Conservation (phyloP, 2,888 invertebrate species). For the Onchidella celtica region DNA sequence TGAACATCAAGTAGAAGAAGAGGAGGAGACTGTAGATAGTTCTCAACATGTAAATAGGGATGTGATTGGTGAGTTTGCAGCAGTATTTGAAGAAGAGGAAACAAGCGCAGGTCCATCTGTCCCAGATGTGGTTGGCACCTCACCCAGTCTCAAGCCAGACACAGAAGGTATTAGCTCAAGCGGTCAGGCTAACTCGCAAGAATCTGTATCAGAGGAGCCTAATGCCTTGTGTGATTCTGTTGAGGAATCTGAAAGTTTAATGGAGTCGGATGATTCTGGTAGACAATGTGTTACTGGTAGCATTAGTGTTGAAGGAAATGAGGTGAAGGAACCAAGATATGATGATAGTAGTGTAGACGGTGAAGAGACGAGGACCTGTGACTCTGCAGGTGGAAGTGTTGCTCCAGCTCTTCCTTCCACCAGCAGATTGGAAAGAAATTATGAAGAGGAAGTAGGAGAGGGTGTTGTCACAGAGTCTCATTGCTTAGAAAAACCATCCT, state of each 20-base stretch:
- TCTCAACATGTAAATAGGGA: conserved; percentile 47
- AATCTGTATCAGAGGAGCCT: conserved; percentile 13
- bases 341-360: conserved; percentile 13
- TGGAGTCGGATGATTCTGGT: background rate
- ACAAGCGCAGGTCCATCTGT: background rate
- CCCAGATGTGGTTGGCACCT: background rate
- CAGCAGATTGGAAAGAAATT: background rate
- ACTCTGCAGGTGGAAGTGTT: conserved; percentile 20
- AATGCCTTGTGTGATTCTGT: conserved; percentile 42
- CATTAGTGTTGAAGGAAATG: background rate
- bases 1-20: background rate
- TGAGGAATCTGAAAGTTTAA: conserved; percentile 17
- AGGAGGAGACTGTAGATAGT: conserved; percentile 37
- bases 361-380: conserved; percentile 23
- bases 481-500: conserved; percentile 1
- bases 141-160: conserved; percentile 2
- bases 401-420: background rate
- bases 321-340: background rate
- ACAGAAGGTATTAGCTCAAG: conserved; percentile 45
- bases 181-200: conserved; percentile 3
- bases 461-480: conserved; percentile 40
- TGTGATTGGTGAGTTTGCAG: background rate
- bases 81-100: conserved; percentile 24
- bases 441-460: conserved; percentile 23
- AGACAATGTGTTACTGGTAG: conserved; percentile 11